Evolutionary conservation across 2,113 vertebrate genomes (phyloP).

Genomic region (Albula goreensis): DNA sequence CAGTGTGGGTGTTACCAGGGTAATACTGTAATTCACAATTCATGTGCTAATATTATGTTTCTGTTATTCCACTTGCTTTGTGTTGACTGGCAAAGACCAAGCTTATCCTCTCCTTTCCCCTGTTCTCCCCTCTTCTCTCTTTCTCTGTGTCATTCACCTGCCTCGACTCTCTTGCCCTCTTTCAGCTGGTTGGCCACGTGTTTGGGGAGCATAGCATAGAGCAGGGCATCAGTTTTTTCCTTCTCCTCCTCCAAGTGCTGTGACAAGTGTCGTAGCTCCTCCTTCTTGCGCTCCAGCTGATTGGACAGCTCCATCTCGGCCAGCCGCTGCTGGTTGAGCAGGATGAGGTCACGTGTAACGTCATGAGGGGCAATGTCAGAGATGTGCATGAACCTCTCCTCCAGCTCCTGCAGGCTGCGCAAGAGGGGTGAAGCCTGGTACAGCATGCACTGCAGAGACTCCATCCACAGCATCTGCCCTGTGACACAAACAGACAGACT

Average conservation of each 20-base stretch:
- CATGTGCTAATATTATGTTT: no score
- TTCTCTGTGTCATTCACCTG: constrained; percentile 63
- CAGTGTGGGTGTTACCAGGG: no score
- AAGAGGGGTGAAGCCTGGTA: constrained; percentile 67
- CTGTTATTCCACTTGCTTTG: no score
- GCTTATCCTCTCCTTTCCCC: not conserved
- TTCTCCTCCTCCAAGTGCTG: constrained; percentile 76
- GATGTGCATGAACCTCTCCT: constrained; percentile 65
- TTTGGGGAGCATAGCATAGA: constrained; percentile 77
- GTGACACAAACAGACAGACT: not conserved
- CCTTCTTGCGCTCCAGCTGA: constrained; percentile 72
- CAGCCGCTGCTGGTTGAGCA: constrained; percentile 71
- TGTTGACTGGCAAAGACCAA: no score
- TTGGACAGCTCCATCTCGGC: constrained; percentile 71
- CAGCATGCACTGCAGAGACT: constrained; percentile 61
- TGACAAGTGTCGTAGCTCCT: constrained; percentile 63
- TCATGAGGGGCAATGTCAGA: constrained; percentile 65
- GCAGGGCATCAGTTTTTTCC: constrained; percentile 73
- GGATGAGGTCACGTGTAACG: constrained; percentile 64
- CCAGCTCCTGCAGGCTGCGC: constrained; percentile 66
- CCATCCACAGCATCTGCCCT: constrained; percentile 76
- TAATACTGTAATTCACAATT: no score
- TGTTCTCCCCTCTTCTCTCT: not conserved
- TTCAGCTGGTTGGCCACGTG: constrained; percentile 78
- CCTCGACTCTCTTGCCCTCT: constrained; percentile 75